A percentile compares a stretch with the other conserved stretches of the same genome.
Evolutionary conservation across 1,140 invertebrate species (phyloP).

Genomic region (Dufourea novaeangliae): DNA sequence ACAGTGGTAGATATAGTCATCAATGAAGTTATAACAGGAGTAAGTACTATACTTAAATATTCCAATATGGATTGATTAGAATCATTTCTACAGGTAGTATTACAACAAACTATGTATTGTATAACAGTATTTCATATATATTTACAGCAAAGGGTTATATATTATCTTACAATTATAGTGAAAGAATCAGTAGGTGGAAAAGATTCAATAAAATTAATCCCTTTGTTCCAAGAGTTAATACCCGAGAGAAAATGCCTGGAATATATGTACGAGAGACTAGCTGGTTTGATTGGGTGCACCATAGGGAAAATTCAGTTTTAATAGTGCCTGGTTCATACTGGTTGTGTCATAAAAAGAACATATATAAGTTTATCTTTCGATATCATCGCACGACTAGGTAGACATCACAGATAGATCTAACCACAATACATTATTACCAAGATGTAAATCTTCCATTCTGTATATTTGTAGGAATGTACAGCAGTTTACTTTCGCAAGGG

Average conservation of each 20-base stretch:
- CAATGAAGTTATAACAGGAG: slow-evolving; percentile 84
- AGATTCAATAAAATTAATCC: slow-evolving; percentile 72
- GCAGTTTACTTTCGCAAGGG: slow-evolving; percentile 73
- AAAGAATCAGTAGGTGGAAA: slow-evolving; percentile 71
- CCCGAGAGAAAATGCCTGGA: slow-evolving; percentile 81
- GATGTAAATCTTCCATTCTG: not conserved
- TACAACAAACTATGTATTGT: no score
- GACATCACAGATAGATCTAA: no score
- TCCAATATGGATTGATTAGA: no score
- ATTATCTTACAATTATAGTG: slow-evolving; percentile 75
- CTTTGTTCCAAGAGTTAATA: slow-evolving; percentile 76
- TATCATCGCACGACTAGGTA: slow-evolving; percentile 76
- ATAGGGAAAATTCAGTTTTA: slow-evolving; percentile 71
- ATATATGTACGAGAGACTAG: slow-evolving; percentile 79
- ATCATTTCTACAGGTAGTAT: no score
- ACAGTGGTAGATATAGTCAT: slow-evolving; percentile 83
- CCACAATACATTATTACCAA: not conserved
- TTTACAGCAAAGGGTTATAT: slow-evolving; percentile 78
- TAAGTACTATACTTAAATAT: no score
- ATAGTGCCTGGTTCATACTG: slow-evolving; percentile 79
- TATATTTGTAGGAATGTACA: slow-evolving; percentile 60
- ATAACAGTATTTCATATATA: slow-evolving; percentile 10
- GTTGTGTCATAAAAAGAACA: slow-evolving; percentile 77
- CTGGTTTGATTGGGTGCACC: slow-evolving; percentile 74
- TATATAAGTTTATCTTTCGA: slow-evolving; percentile 80